Evolutionary conservation across 2,113 vertebrate genomes (phyloP).

Genomic region (Amia ocellicauda): DNA sequence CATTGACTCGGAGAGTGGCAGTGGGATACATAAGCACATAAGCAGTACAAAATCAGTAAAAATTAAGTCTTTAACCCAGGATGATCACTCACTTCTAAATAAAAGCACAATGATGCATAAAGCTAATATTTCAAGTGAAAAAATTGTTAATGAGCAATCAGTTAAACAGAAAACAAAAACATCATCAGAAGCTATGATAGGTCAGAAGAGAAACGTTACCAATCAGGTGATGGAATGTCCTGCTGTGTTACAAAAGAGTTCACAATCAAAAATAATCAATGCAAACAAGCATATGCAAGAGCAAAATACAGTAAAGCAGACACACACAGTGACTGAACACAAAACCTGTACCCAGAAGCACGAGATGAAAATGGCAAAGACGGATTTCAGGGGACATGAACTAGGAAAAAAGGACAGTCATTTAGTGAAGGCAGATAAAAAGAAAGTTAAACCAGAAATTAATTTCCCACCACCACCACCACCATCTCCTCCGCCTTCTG

Average conservation of each 20-base stretch:
- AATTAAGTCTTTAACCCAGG: conserved; percentile 38
- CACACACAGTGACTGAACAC: conserved; percentile 55
- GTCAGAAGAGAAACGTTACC: conserved; percentile 44
- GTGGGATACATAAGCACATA: conserved; percentile 49
- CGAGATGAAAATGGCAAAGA: conserved; percentile 62
- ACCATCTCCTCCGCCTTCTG: conserved; percentile 57
- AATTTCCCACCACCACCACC: conserved; percentile 68
- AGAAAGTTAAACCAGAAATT: conserved; percentile 54
- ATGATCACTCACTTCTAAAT: conserved; percentile 33
- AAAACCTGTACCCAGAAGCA: conserved; percentile 64
- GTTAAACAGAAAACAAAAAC: conserved; percentile 44
- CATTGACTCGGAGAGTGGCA: conserved; percentile 46
- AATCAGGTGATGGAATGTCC: conserved; percentile 27
- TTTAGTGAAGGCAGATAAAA: conserved; percentile 49
- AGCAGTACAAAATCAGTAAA: conserved; percentile 40
- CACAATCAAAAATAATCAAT: conserved; percentile 27
- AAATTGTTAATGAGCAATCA: conserved; percentile 21
- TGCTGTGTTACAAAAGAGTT: conserved; percentile 23
- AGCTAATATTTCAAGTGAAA: conserved; percentile 25
- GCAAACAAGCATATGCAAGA: conserved; percentile 44
- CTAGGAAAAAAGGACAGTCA: conserved; percentile 38
- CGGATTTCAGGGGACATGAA: conserved; percentile 64
- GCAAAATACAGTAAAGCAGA: conserved; percentile 47
- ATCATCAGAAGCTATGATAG: conserved; percentile 39
- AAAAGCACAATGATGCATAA: conserved; percentile 41